Base-by-base conservation (phyloP, 1,140 invertebrate species). In the Adelges cooleyi region DNA sequence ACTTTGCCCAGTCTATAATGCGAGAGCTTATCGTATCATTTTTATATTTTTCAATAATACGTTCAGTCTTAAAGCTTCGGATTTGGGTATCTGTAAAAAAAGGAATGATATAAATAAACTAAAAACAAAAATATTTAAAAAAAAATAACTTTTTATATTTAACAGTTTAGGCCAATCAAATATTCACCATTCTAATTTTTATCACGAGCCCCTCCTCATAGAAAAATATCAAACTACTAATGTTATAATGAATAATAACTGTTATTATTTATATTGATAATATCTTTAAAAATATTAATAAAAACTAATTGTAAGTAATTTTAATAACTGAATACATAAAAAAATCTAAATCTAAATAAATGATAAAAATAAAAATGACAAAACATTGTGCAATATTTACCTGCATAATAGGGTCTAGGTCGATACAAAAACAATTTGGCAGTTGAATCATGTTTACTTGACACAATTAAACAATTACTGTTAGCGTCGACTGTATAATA, bases 1-100 rank as follows among this genome's bases (percentile, higher is more conserved):
- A 11, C 22, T 42, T 18, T 38, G 15, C 40, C 40, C 40, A 40
- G 40, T 3, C 11, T 22, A 20, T 15, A 38, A 59, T 22, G 20
- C 53, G 46, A 18, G 18, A 40, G 2, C 29, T 59, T 18, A 49
- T 18, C 17, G 23, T 49, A 38, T 67, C 48, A 67, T 59, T 15
- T 2, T 49, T 50, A 38, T 48, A 18, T 2, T 38, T 62, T 62
- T 23, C 23, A 42, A 36, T 25, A 38, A 40, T 56, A 40, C 66
- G 52, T 51, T 59, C 54, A 59, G 66, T 67, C 48, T 67, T 67
- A 42, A 67, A 67, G 1, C n/a, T 62, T 51, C 66, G 46, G 23
- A 67, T 40, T 62, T 59, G 66, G 38, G 29, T 33, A 59, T 62
- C 46, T 62, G n/a, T 27, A 42, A 62, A 33, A 33, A 33, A 33